phyloP scores from a whole-genome alignment of 2,113 vertebrate species.

The Amphilophus citrinellus region DNA sequence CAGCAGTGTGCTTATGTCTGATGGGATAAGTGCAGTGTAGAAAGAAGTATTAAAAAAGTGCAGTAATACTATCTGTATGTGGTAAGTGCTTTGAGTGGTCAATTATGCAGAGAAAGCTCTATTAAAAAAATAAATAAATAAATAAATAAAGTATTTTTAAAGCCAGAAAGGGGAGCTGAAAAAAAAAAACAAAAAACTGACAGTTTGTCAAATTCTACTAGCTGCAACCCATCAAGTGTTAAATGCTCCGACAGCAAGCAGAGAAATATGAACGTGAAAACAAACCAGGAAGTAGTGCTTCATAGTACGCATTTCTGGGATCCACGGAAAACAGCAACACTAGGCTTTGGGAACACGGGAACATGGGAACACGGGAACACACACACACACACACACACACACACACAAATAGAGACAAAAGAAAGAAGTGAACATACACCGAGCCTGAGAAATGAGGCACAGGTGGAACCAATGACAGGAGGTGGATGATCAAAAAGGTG shows the following conservation, averaged over 20 bases:
- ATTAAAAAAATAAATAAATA: background rate
- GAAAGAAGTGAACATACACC: background rate
- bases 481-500: background rate
- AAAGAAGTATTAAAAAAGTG: no score
- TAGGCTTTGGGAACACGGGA: background rate
- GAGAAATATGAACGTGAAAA: background rate
- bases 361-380: no score
- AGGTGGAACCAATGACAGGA: background rate
- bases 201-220: background rate
- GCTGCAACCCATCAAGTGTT: background rate
- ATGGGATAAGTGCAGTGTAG: no score
- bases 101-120: no score
- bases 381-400: background rate
- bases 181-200: background rate
- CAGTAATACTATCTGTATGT: no score
- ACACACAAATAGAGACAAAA: background rate
- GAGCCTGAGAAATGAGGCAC: background rate
- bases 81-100: no score
- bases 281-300: background rate
- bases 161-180: background rate
- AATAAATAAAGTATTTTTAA: background rate
- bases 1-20: no score
- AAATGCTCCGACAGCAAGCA: background rate
- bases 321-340: background rate
- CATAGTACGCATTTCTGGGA: background rate